Evolutionary conservation across 37 sponge, comb jelly and placozoan species (phyloP).

Genomic region (Lycopodina hypogea): DNA sequence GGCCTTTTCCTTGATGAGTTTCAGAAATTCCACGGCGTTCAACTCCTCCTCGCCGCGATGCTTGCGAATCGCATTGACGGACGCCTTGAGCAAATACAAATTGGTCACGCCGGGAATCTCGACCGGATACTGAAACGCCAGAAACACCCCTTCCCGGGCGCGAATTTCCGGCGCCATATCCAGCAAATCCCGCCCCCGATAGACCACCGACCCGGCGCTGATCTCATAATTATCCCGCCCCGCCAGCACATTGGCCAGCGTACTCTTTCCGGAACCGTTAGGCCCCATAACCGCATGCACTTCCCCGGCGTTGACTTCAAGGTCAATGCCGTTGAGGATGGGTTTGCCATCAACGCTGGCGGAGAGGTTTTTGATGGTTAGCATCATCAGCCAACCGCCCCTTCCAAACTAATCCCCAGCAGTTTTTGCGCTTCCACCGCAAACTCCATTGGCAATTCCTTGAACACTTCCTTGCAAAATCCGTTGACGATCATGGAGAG

Average conservation of each 20-base stretch:
- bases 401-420: neutral
- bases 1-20: neutral
- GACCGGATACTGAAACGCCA: neutral
- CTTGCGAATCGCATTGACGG: neutral
- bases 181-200: too few species aligned
- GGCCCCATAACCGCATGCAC: too few species aligned
- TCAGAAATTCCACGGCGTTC: neutral
- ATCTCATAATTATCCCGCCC: too few species aligned
- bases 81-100: neutral
- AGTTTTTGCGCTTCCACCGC: neutral
- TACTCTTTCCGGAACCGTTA: too few species aligned
- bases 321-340: too few species aligned
- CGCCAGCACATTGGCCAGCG: too few species aligned
- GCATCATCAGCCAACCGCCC: too few species aligned
- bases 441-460: neutral
- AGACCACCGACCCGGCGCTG: too few species aligned
- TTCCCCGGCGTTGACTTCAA: too few species aligned
- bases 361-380: too few species aligned
- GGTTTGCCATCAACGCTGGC: too few species aligned
- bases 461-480: neutral
- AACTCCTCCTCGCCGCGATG: neutral
- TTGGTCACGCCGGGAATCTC: neutral
- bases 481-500: neutral
- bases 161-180: too few species aligned
- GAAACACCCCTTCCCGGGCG: neutral